Evolutionary conservation across 2,888 invertebrate genomes (phyloP).

Genomic region (Griposia aprilina): DNA sequence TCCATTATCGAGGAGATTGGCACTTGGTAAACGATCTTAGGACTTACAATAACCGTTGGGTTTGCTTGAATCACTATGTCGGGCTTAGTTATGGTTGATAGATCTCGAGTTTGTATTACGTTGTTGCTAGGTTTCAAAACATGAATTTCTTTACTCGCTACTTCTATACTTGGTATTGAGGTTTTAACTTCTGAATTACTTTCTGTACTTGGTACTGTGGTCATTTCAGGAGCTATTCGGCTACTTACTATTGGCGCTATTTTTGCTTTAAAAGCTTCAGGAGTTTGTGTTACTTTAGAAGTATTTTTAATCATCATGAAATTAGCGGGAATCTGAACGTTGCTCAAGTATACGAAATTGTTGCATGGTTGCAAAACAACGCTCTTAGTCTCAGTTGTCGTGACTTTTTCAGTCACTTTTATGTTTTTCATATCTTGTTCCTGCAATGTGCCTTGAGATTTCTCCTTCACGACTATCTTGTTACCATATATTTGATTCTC

Average conservation of each 20-base stretch:
- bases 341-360: slow-evolving; percentile 86
- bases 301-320: slow-evolving; percentile 87
- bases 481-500: slow-evolving; percentile 90
- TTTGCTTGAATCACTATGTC: slow-evolving; percentile 79
- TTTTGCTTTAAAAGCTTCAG: slow-evolving; percentile 74
- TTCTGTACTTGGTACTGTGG: slow-evolving; percentile 54
- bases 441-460: slow-evolving; percentile 84
- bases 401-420: slow-evolving; percentile 74
- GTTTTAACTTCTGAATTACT: slow-evolving; percentile 62
- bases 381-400: slow-evolving; percentile 79
- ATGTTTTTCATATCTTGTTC: slow-evolving; percentile 84
- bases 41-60: slow-evolving; percentile 82
- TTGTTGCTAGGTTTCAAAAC: slow-evolving; percentile 81
- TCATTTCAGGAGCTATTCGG: slow-evolving; percentile 68
- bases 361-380: slow-evolving; percentile 81
- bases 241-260: slow-evolving; percentile 78
- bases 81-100: slow-evolving; percentile 78
- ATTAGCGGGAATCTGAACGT: slow-evolving; percentile 85
- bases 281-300: slow-evolving; percentile 74
- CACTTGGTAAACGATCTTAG: slow-evolving; percentile 86
- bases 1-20: slow-evolving; percentile 80
- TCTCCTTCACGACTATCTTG: slow-evolving; percentile 90
- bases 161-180: slow-evolving; percentile 65
- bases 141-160: slow-evolving; percentile 78
- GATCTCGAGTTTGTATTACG: slow-evolving; percentile 74